phyloP scores from a whole-genome alignment of 2,888 invertebrate species.

The Pasiphila rectangulata region DNA sequence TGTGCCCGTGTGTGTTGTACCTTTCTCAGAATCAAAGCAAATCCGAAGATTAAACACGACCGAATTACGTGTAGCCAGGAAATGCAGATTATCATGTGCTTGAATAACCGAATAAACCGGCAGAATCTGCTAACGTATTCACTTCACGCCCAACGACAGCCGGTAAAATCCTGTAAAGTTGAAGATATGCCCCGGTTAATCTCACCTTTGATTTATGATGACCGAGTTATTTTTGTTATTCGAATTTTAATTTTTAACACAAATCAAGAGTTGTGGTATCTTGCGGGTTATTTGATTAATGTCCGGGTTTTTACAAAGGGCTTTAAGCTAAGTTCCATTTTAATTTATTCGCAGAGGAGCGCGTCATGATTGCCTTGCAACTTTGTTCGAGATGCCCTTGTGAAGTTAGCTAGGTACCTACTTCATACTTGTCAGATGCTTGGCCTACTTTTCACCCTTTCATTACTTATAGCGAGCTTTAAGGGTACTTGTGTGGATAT shows the following conservation, averaged over 20 bases:
- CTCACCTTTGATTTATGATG: conserved; percentile 72
- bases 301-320: neutral
- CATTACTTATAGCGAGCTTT: conserved; percentile 19
- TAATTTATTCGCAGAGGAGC: conserved; percentile 24
- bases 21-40: conserved; percentile 12
- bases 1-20: neutral
- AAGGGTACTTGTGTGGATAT: conserved; percentile 8
- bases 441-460: conserved; percentile 29
- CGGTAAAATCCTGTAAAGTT: conserved; percentile 73
- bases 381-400: conserved; percentile 27
- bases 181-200: conserved; percentile 74
- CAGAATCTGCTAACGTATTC: conserved; percentile 68
- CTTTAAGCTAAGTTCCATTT: conserved; percentile 7
- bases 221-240: conserved; percentile 39
- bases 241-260: conserved; percentile 30
- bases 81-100: conserved; percentile 56
- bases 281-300: conserved; percentile 7
- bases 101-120: conserved; percentile 54
- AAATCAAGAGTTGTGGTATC: conserved; percentile 9
- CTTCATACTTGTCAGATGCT: conserved; percentile 29
- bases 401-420: conserved; percentile 28
- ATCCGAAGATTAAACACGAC: conserved; percentile 42
- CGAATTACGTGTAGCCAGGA: conserved; percentile 46
- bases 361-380: conserved; percentile 12
- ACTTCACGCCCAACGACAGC: conserved; percentile 65